Percentiles rank a stretch among this genome's conserved stretches.
Conservation (phyloP, 2,113 vertebrate species). For the Pomatostomus ruficeps region DNA sequence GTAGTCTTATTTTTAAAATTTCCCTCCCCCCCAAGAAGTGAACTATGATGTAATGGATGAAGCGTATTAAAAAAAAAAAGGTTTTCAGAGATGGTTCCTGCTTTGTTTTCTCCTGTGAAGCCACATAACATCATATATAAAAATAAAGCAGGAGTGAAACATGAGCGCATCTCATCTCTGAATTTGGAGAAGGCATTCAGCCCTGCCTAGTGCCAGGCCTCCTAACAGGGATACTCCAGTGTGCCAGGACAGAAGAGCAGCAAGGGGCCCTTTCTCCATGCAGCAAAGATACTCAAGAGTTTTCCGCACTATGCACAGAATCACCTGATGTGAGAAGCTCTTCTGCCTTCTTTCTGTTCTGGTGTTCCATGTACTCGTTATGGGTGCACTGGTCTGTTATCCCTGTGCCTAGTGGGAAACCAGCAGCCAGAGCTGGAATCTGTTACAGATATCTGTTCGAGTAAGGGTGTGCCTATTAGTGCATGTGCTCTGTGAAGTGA, state of each 20-base stretch:
- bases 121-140: neutral
- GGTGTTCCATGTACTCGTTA: fast-evolving
- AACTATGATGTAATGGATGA: neutral
- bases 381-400: neutral
- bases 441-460: neutral
- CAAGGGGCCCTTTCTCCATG: neutral
- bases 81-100: neutral
- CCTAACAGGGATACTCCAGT: neutral
- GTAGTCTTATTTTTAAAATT: neutral
- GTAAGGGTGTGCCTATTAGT: neutral
- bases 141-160: constrained; percentile 7
- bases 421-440: neutral
- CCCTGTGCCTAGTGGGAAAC: neutral
- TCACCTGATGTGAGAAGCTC: neutral
- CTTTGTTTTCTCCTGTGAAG: neutral
- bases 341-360: neutral
- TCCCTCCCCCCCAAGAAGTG: neutral
- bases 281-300: neutral
- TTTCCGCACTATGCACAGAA: neutral
- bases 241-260: neutral
- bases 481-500: neutral
- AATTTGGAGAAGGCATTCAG: neutral
- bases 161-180: neutral
- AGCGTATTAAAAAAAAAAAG: neutral
- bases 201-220: neutral